These are phyloP conservation scores for Drosophila kurseongensis DNA, from an alignment of 1,140 invertebrate species.

Conservation along the genomic window DNA sequence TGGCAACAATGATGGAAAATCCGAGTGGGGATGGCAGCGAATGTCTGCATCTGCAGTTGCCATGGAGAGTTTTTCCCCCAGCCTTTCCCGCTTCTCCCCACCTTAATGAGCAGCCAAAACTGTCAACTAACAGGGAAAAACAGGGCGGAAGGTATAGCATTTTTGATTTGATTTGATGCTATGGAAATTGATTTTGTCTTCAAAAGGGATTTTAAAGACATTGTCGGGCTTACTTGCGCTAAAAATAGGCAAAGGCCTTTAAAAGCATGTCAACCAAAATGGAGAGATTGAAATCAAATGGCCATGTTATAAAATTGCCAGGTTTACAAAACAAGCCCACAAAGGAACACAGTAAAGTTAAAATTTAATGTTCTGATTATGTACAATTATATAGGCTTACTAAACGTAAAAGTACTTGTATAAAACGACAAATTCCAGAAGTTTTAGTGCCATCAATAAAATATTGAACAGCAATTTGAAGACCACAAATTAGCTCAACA, in stretches of 20 bases:
- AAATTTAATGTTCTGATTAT: too few relatives aligned
- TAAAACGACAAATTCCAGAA: too few relatives aligned
- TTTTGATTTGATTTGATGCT: conserved; percentile 40
- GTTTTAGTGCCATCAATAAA: too few relatives aligned
- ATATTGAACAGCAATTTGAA: too few relatives aligned
- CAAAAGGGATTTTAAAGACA: not conserved
- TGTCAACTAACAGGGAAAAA: conserved; percentile 43
- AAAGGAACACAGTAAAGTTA: too few relatives aligned
- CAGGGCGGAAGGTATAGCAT: not conserved
- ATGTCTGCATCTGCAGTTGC: conserved; percentile 60
- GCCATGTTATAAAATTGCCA: too few relatives aligned
- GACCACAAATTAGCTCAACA: not conserved
- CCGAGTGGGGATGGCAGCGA: conserved; percentile 17
- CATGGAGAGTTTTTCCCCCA: conserved; percentile 13
- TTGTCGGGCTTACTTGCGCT: not conserved
- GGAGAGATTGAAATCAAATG: not conserved
- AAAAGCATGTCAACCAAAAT: not conserved
- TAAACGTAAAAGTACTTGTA: too few relatives aligned
- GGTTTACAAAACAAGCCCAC: too few relatives aligned
- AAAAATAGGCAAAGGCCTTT: conserved; percentile 1
- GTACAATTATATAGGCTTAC: too few relatives aligned
- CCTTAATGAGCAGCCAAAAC: conserved; percentile 56
- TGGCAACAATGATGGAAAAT: conserved; percentile 48
- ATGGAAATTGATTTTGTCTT: conserved; percentile 39
- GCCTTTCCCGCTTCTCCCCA: not conserved